Evolutionary conservation across 1,140 invertebrate species (phyloP).

Genomic region (Ceratosolen fusciceps): DNA sequence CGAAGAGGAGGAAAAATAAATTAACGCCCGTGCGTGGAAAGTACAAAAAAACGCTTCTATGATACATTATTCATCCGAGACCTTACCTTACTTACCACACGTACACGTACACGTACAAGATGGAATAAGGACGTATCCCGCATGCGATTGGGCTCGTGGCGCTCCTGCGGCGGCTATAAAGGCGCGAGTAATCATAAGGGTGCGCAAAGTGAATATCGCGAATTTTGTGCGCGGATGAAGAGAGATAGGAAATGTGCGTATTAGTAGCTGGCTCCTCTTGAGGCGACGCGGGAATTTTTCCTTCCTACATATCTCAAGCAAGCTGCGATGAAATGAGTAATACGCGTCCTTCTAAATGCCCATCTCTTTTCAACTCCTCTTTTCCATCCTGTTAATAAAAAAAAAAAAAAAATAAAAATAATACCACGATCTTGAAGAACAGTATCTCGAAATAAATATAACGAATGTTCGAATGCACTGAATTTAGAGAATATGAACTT

Average conservation of each 20-base stretch:
- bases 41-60: neutral
- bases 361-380: no score
- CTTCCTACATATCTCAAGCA: no score
- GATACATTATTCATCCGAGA: slow-evolving; percentile 49
- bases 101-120: neutral
- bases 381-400: no score
- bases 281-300: slow-evolving; percentile 55
- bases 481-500: no score
- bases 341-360: neutral
- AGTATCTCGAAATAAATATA: no score
- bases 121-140: neutral
- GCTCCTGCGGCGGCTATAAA: slow-evolving; percentile 34
- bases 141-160: slow-evolving; percentile 18
- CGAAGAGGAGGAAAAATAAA: slow-evolving; percentile 10
- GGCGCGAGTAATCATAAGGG: slow-evolving; percentile 45
- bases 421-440: no score
- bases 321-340: slow-evolving; percentile 7
- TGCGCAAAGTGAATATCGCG: slow-evolving; percentile 42
- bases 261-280: slow-evolving; percentile 73
- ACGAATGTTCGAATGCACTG: no score
- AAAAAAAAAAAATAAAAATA: no score
- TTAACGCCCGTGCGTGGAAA: neutral
- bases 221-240: slow-evolving; percentile 45
- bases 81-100: slow-evolving; percentile 4
- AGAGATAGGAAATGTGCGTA: slow-evolving; percentile 56